Evolutionary conservation across 2,888 invertebrate species (phyloP).

Genomic region (Heteromyza rotundicornis): DNA sequence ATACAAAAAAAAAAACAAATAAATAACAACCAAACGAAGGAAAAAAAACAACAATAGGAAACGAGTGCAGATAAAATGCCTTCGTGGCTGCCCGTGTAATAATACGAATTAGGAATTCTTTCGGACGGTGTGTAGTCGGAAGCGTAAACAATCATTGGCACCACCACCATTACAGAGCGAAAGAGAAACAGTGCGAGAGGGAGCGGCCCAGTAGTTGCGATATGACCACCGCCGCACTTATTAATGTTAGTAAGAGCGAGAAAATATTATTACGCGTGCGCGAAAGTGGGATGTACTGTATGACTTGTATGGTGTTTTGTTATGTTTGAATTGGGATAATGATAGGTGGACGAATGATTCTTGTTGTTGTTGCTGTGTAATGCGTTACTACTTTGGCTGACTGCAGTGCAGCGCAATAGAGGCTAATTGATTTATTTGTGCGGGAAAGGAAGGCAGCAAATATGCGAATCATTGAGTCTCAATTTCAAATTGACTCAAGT

Average conservation of each 20-base stretch:
- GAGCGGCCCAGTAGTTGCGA: neutral
- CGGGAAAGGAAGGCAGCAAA: neutral
- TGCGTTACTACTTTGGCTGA: neutral
- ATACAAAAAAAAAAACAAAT: no score
- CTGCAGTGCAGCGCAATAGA: slow-evolving; percentile 9
- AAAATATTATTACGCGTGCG: neutral
- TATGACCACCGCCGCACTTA: no score
- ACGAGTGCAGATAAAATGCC: neutral
- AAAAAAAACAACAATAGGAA: neutral
- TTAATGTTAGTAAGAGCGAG: no score
- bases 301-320: neutral
- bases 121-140: slow-evolving; percentile 18
- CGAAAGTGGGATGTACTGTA: neutral
- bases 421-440: slow-evolving; percentile 43
- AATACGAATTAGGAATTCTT: neutral
- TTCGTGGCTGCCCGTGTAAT: neutral
- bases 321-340: slow-evolving; percentile 12
- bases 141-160: slow-evolving; percentile 17
- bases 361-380: neutral
- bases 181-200: neutral
- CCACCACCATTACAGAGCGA: neutral
- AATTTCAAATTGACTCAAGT: no score
- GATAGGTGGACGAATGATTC: neutral
- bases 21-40: neutral
- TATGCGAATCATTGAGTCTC: no score